These are phyloP conservation scores for Anseranas semipalmata DNA, from an alignment of 2,113 vertebrate genomes.

Conservation along the genomic window DNA sequence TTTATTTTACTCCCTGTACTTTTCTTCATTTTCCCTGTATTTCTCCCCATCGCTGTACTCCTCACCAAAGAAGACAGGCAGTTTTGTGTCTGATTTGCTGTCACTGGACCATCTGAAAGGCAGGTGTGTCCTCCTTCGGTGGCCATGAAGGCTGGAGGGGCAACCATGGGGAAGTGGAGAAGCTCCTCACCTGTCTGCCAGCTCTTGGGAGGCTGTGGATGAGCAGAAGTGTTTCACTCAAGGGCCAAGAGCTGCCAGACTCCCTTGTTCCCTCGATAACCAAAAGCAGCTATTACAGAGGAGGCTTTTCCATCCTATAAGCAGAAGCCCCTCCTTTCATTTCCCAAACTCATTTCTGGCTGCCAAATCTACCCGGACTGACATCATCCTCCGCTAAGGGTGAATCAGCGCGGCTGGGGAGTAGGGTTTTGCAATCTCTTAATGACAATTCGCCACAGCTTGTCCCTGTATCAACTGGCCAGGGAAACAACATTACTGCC, in stretches of 20 bases:
- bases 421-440: constrained; percentile 38
- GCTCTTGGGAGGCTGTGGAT: fast-evolving
- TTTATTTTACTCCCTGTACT: background rate
- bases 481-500: constrained; percentile 40
- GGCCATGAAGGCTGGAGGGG: background rate
- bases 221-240: background rate
- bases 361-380: background rate
- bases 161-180: background rate
- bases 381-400: background rate
- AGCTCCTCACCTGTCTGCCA: background rate
- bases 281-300: background rate
- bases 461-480: constrained; percentile 53
- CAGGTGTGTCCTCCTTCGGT: background rate
- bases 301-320: background rate
- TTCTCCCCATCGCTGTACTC: background rate
- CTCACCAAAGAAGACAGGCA: background rate
- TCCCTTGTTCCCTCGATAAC: background rate
- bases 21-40: background rate
- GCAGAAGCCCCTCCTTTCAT: background rate
- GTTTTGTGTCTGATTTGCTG: background rate
- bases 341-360: background rate
- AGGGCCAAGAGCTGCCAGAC: background rate
- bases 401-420: constrained; percentile 40
- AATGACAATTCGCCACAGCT: constrained; percentile 34
- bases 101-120: background rate